Conservation (phyloP, 2,888 invertebrate genomes). For the Leucophenga maculata region DNA sequence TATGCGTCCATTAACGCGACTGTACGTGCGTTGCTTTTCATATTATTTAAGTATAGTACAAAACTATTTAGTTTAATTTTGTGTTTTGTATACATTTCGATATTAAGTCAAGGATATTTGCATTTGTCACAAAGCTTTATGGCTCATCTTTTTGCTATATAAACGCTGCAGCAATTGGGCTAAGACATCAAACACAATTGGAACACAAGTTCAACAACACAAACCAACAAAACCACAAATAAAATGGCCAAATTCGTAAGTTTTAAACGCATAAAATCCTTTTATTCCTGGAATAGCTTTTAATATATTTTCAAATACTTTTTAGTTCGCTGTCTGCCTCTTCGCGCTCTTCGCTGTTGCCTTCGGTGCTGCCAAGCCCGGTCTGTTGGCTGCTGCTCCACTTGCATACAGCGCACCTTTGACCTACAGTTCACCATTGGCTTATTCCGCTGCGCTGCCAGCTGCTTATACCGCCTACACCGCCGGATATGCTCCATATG, state of each 20-base stretch:
- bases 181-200: conserved; percentile 34
- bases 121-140: neutral
- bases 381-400: conserved; percentile 73
- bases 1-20: too few relatives aligned
- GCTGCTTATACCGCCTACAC: conserved; percentile 69
- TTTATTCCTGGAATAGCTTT: too few relatives aligned
- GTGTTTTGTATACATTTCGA: too few relatives aligned
- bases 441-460: conserved; percentile 55
- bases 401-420: conserved; percentile 59
- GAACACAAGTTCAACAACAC: conserved; percentile 26
- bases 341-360: conserved; percentile 67
- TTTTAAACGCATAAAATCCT: conserved; percentile 25
- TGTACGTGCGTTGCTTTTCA: too few relatives aligned
- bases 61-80: too few relatives aligned
- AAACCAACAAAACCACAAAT: conserved; percentile 28
- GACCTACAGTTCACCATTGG: conserved; percentile 49
- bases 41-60: too few relatives aligned
- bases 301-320: conserved; percentile 10
- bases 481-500: conserved; percentile 53
- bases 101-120: conserved; percentile 31
- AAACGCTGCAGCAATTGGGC: conserved; percentile 11
- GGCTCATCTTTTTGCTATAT: conserved; percentile 29
- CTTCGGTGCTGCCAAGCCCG: conserved; percentile 60
- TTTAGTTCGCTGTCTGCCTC: conserved; percentile 52
- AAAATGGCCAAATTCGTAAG: conserved; percentile 69